phyloP scores from a whole-genome alignment of 2,888 invertebrate genomes.

The Cyclophora albipunctata region DNA sequence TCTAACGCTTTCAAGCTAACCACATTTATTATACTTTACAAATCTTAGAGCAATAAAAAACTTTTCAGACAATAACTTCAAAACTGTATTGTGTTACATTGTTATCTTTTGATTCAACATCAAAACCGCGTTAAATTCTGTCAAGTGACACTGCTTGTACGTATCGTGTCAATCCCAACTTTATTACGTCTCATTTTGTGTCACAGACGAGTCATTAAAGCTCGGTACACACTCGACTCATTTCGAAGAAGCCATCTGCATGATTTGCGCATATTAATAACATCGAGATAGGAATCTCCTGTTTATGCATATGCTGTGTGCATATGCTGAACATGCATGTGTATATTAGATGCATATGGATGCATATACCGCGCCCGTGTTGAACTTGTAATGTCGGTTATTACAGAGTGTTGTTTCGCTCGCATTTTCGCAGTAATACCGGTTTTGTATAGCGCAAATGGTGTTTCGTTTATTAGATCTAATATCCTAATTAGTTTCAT shows the following conservation, averaged over 20 bases:
- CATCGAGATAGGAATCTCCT: slow-evolving; percentile 23
- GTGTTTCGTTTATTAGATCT: no score
- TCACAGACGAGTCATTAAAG: slow-evolving; percentile 38
- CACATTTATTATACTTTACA: no score
- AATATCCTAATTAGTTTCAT: no score
- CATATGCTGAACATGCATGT: slow-evolving; percentile 16
- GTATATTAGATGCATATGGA: slow-evolving; percentile 10
- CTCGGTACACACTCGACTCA: slow-evolving; percentile 27
- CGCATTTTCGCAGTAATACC: slow-evolving; percentile 15
- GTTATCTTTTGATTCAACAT: slow-evolving; percentile 11
- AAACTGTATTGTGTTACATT: slow-evolving; percentile 1
- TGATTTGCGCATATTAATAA: slow-evolving; percentile 62
- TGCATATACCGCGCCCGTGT: slow-evolving; percentile 13
- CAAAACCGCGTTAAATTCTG: slow-evolving; percentile 11
- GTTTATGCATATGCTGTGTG: slow-evolving; percentile 31
- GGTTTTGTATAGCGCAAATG: slow-evolving; percentile 4
- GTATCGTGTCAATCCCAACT: slow-evolving; percentile 25
- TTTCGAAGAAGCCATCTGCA: slow-evolving; percentile 51
- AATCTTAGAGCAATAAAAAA: no score
- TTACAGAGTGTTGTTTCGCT: slow-evolving; percentile 14
- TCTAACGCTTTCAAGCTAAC: no score
- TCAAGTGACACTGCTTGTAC: slow-evolving; percentile 9
- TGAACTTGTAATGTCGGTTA: slow-evolving; percentile 19
- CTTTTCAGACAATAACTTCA: no score
- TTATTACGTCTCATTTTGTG: slow-evolving; percentile 22